Percentiles rank a stretch among this genome's conserved stretches.
Conservation (phyloP, 2,797 vertebrate genomes). For the Anomalospiza imberbis region DNA sequence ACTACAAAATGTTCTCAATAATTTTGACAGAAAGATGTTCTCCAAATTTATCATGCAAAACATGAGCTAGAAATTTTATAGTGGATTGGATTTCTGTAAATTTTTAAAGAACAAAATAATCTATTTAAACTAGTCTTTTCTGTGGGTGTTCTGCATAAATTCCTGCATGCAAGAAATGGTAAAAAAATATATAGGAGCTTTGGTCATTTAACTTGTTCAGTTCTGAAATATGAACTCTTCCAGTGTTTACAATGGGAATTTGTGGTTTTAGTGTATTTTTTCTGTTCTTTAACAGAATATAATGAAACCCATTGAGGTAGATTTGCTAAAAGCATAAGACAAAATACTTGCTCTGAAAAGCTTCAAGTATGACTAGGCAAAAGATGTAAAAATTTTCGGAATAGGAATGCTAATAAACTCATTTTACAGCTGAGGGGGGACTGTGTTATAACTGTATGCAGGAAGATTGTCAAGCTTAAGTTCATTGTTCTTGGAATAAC, state of each 20-base stretch:
- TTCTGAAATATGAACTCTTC: neutral
- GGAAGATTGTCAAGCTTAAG: neutral
- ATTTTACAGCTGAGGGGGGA: neutral
- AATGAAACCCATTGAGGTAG: neutral
- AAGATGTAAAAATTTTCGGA: neutral
- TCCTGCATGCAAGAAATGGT: neutral
- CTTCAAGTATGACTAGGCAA: neutral
- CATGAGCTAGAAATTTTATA: neutral
- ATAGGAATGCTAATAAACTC: neutral
- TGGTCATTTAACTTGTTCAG: neutral
- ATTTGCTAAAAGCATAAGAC: neutral
- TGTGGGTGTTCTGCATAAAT: neutral
- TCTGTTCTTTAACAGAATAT: neutral
- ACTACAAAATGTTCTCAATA: neutral
- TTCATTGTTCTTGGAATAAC: conserved; percentile 1
- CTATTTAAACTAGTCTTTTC: neutral
- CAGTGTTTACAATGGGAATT: neutral
- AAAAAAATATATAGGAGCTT: neutral
- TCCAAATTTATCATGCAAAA: neutral
- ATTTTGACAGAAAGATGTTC: neutral
- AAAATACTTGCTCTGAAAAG: neutral
- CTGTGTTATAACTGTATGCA: neutral
- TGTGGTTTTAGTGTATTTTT: neutral
- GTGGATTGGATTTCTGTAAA: neutral
- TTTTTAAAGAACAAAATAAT: neutral